A percentile compares a stretch with the other conserved stretches of the same genome.
Conservation (phyloP, 2,888 invertebrate species). For the Megastigmus dorsalis region DNA sequence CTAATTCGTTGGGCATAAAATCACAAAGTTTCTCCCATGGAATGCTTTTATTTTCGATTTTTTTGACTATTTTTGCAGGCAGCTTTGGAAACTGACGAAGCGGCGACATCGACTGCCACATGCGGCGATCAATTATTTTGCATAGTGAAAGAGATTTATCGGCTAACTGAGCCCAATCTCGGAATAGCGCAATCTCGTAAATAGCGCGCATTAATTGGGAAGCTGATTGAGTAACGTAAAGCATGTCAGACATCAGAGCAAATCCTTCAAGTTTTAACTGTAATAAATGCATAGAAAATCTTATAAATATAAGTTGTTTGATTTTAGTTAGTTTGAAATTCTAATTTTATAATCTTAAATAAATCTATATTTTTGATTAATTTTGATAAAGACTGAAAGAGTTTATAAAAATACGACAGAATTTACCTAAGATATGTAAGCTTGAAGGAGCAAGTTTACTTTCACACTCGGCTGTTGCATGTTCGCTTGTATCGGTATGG, state of each 20-base stretch:
- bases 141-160: constrained; percentile 96
- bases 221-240: constrained; percentile 98
- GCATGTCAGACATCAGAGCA: constrained; percentile 99
- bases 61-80: constrained; percentile 97
- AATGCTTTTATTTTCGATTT: constrained; percentile 98
- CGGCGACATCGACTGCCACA: constrained; percentile 99
- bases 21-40: constrained; percentile 97
- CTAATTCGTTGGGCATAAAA: constrained; percentile 97
- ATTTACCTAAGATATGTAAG: constrained; percentile 93
- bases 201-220: constrained; percentile 95
- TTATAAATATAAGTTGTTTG: too few species aligned
- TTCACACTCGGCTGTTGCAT: constrained; percentile 99
- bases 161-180: constrained; percentile 98
- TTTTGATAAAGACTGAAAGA: not conserved
- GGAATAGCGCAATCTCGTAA: constrained; percentile 93
- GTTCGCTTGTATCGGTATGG: constrained; percentile 98
- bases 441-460: constrained; percentile 95
- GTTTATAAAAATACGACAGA: not conserved
- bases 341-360: too few species aligned
- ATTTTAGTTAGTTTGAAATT: too few species aligned
- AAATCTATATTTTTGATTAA: too few species aligned
- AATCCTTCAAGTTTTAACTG: constrained; percentile 96
- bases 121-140: constrained; percentile 98
- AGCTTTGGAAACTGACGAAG: constrained; percentile 97
- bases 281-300: constrained; percentile 3